These are phyloP conservation scores for Drosophila suboccidentalis DNA, from an alignment of 2,888 invertebrate species.

Conservation along the genomic window DNA sequence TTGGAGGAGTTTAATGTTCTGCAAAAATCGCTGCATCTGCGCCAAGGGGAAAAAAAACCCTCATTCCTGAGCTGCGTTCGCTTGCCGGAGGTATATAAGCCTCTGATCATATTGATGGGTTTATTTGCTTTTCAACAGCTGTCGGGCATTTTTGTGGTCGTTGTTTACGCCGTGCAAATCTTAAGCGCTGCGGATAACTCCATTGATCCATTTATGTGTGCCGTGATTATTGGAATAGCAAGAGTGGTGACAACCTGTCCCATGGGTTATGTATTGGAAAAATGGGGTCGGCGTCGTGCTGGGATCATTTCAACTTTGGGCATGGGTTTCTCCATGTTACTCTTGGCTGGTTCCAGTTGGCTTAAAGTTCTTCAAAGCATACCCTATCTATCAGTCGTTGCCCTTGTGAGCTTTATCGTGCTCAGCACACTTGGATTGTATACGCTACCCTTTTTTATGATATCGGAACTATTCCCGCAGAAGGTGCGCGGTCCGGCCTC, in stretches of 20 bases:
- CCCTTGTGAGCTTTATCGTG: constrained; percentile 84
- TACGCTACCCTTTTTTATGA: constrained; percentile 91
- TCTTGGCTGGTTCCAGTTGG: constrained; percentile 86
- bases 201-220: constrained; percentile 89
- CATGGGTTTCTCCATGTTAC: constrained; percentile 88
- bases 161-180: constrained; percentile 90
- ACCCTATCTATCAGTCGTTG: constrained; percentile 78
- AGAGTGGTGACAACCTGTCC: constrained; percentile 88
- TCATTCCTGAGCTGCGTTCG: constrained; percentile 73
- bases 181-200: constrained; percentile 88
- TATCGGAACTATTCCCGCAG: constrained; percentile 90
- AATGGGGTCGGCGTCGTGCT: constrained; percentile 88
- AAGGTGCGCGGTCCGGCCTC: constrained; percentile 89
- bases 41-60: constrained; percentile 68
- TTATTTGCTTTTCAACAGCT: constrained; percentile 90
- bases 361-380: constrained; percentile 67
- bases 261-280: constrained; percentile 88
- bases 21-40: constrained; percentile 75
- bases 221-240: constrained; percentile 88
- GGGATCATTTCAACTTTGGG: constrained; percentile 89
- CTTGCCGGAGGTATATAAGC: constrained; percentile 85
- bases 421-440: constrained; percentile 86
- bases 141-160: constrained; percentile 90
- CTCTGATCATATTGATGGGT: constrained; percentile 86
- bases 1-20: constrained; percentile 77